Percentiles rank a stretch among this genome's conserved stretches.
Conservation (phyloP, 2,797 vertebrate genomes). For the Chlorospingus semifuscus region DNA sequence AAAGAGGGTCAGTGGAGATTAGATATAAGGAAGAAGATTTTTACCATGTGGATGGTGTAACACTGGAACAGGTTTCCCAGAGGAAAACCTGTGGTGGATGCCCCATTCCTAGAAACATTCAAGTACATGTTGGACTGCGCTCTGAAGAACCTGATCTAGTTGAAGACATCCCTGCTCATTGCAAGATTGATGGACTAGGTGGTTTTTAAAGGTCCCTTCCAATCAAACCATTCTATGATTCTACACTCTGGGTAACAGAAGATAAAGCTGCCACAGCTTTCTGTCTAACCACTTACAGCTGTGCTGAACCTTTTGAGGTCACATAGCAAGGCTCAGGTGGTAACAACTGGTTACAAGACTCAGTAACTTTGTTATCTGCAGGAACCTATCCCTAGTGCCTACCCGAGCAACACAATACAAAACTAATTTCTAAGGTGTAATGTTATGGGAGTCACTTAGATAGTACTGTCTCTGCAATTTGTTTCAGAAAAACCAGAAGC, state of each 20-base stretch:
- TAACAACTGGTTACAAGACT: neutral
- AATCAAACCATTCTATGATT: neutral
- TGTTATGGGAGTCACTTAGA: neutral
- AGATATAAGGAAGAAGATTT: neutral
- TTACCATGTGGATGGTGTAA: neutral
- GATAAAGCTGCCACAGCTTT: neutral
- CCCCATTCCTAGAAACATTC: neutral
- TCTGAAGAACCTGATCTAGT: neutral
- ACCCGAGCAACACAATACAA: neutral
- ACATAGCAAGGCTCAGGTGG: neutral
- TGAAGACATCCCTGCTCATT: neutral
- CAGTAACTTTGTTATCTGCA: neutral
- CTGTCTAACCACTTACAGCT: neutral
- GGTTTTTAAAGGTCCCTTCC: neutral
- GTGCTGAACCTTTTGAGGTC: neutral
- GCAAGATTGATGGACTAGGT: neutral
- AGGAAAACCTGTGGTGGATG: neutral
- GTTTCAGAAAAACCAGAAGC: neutral
- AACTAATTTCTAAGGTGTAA: neutral
- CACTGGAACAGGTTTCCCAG: neutral
- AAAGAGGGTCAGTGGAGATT: neutral
- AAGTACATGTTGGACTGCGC: neutral
- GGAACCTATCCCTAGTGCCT: neutral
- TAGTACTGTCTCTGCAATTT: neutral
- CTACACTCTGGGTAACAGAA: neutral